phyloP scores from a whole-genome alignment of 1,140 invertebrate species.

The Arctopsyche grandis region DNA sequence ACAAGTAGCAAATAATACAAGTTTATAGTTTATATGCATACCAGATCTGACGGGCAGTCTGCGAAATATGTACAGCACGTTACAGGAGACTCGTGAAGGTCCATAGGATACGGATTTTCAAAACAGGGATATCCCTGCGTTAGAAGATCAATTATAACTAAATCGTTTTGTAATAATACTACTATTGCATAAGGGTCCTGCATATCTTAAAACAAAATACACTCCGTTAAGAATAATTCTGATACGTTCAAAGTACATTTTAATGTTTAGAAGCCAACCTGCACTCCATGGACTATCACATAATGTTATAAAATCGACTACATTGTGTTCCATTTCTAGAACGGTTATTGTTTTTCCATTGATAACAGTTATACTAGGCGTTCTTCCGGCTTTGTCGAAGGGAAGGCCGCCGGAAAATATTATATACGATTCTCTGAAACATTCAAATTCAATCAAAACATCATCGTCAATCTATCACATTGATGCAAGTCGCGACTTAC shows the following conservation, averaged over 20 bases:
- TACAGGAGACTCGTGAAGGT: conserved; percentile 97
- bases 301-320: conserved; percentile 95
- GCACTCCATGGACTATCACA: conserved; percentile 93
- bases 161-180: conserved; percentile 96
- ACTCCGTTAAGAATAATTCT: conserved; percentile 6
- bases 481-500: conserved; percentile 69
- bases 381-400: conserved; percentile 86
- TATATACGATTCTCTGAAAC: conserved; percentile 82
- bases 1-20: neutral
- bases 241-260: conserved; percentile 10
- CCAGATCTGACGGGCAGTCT: conserved; percentile 97
- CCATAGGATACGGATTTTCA: conserved; percentile 99
- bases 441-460: neutral
- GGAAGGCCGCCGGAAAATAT: conserved; percentile 97
- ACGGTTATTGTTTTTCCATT: conserved; percentile 95
- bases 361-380: conserved; percentile 95
- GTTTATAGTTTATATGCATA: conserved; percentile 60
- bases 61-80: conserved; percentile 96
- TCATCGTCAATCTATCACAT: neutral
- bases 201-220: conserved; percentile 75
- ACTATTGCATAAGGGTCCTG: conserved; percentile 98
- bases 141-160: conserved; percentile 96
- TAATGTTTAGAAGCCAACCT: conserved; percentile 70
- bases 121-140: conserved; percentile 97
- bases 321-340: conserved; percentile 98